phyloP scores from a whole-genome alignment of 2,113 vertebrate genomes.

The Rana temporaria region DNA sequence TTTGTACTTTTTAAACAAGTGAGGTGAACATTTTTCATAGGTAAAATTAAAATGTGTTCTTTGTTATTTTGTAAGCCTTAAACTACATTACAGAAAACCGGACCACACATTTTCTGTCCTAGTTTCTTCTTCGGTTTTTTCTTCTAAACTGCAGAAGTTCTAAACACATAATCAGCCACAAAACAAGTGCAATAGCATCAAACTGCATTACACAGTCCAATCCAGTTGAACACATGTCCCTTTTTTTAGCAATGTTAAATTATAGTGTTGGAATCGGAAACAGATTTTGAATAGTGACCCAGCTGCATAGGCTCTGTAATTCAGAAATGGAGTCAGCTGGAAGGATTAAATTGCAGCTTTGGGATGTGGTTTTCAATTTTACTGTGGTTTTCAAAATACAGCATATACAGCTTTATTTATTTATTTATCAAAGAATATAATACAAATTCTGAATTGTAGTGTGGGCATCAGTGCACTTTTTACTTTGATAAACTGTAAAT shows the following conservation, averaged over 20 bases:
- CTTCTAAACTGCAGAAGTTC: neutral
- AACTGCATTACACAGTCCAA: slow-evolving; percentile 14
- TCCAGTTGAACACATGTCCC: slow-evolving; percentile 40
- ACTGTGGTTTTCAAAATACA: slow-evolving; percentile 18
- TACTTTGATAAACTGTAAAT: too few relatives aligned
- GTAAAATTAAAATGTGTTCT: too few relatives aligned
- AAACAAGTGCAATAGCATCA: slow-evolving; percentile 6
- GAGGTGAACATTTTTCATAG: too few relatives aligned
- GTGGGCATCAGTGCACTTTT: too few relatives aligned
- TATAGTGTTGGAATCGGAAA: slow-evolving; percentile 49
- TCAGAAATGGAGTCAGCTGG: slow-evolving; percentile 41
- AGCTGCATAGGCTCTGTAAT: slow-evolving; percentile 40
- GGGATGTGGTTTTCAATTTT: slow-evolving; percentile 9
- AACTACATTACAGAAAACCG: too few relatives aligned
- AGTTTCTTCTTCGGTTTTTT: neutral
- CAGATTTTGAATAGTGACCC: slow-evolving; percentile 44
- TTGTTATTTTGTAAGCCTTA: too few relatives aligned
- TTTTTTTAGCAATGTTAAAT: slow-evolving; percentile 50
- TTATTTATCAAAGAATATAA: neutral
- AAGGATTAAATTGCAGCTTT: slow-evolving; percentile 37
- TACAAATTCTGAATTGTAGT: neutral
- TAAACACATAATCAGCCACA: neutral
- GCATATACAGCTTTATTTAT: neutral
- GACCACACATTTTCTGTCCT: neutral
- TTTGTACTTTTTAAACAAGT: too few relatives aligned